These are phyloP conservation scores for Argyrosomus regius DNA, from an alignment of 2,797 vertebrate species.

Conservation along the genomic window DNA sequence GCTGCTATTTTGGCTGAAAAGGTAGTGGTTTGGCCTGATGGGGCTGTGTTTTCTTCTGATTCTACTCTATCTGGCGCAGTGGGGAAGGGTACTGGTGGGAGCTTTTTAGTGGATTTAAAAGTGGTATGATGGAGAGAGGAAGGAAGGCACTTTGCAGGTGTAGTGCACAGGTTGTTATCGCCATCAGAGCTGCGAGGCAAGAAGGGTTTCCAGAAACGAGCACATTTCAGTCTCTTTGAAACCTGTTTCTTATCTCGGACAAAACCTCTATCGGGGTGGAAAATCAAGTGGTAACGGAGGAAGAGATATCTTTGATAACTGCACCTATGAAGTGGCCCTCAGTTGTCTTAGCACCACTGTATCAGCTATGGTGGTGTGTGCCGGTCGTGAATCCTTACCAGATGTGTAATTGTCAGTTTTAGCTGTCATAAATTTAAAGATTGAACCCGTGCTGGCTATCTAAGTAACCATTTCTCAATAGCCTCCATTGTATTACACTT, in stretches of 20 bases:
- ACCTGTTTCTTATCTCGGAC: slow-evolving; percentile 22
- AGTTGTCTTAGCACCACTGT: slow-evolving; percentile 4
- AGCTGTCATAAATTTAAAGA: slow-evolving; percentile 1
- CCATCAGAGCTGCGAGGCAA: slow-evolving; percentile 59
- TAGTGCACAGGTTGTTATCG: slow-evolving; percentile 64
- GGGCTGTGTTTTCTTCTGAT: slow-evolving; percentile 70
- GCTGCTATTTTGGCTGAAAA: slow-evolving; percentile 75
- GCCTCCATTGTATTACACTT: slow-evolving; percentile 40
- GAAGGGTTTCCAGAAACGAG: slow-evolving; percentile 53
- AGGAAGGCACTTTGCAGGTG: slow-evolving; percentile 62
- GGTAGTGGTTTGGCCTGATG: slow-evolving; percentile 74
- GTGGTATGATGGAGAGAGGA: slow-evolving; percentile 25
- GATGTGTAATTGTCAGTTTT: slow-evolving; percentile 11
- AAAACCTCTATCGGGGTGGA: slow-evolving; percentile 58
- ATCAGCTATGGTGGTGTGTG: not conserved
- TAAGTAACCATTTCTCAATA: slow-evolving; percentile 32
- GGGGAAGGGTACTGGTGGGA: slow-evolving; percentile 52
- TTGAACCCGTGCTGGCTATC: slow-evolving; percentile 12
- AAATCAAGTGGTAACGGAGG: slow-evolving; percentile 47
- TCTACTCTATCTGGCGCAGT: slow-evolving; percentile 65
- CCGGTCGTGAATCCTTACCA: not conserved
- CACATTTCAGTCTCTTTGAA: slow-evolving; percentile 63
- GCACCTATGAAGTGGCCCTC: slow-evolving; percentile 13
- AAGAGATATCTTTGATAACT: slow-evolving; percentile 38
- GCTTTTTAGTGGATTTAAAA: slow-evolving; percentile 68